phyloP scores from a whole-genome alignment of 2,888 invertebrate species.

The Tetropium fuscum region DNA sequence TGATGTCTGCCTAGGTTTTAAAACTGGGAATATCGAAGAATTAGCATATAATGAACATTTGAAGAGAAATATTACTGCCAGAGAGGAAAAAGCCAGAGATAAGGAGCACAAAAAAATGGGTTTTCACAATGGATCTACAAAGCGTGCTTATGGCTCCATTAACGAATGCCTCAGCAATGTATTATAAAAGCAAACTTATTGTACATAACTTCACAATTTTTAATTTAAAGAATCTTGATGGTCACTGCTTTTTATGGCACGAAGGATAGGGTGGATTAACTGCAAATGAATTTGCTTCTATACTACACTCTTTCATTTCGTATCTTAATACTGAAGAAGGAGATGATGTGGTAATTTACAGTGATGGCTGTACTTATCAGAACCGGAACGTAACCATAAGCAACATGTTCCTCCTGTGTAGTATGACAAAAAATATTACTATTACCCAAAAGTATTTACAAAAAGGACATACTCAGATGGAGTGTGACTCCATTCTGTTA shows the following conservation, averaged over 20 bases:
- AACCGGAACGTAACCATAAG: conserved; percentile 39
- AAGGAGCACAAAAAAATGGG: conserved; percentile 9
- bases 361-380: background rate
- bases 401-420: conserved; percentile 48
- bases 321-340: background rate
- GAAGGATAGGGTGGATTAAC: conserved; percentile 32
- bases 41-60: conserved; percentile 25
- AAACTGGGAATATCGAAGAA: conserved; percentile 21
- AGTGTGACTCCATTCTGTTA: conserved; percentile 50
- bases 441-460: conserved; percentile 54
- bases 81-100: conserved; percentile 31
- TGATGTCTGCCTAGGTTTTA: background rate
- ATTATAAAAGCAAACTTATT: conserved; percentile 35
- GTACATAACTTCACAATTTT: conserved; percentile 36
- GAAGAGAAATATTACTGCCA: conserved; percentile 27
- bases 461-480: conserved; percentile 55
- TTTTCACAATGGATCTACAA: conserved; percentile 35
- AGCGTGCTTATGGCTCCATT: conserved; percentile 30
- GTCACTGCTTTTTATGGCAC: conserved; percentile 36
- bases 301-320: background rate
- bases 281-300: conserved; percentile 29
- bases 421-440: conserved; percentile 32
- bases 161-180: no score
- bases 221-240: conserved; percentile 29
- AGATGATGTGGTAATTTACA: background rate